A percentile compares a stretch with the other conserved stretches of the same genome.
Evolutionary conservation across 1,140 invertebrate species (phyloP).

Genomic region (Cotesia glomerata): DNA sequence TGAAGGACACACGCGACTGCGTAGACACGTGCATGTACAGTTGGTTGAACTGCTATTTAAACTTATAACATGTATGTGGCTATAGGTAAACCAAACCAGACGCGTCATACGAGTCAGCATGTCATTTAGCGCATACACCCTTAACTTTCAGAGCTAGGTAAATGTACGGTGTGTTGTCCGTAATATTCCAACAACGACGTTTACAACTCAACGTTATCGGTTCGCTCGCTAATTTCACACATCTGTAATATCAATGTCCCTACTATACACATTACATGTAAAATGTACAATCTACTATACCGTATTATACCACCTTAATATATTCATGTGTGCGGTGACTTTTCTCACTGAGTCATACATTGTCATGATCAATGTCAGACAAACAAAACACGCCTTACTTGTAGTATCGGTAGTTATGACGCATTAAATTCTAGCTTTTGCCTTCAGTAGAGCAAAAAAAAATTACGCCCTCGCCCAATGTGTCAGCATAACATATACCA

Average conservation of each 20-base stretch:
- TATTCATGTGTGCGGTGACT: not conserved
- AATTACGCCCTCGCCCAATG: too few relatives aligned
- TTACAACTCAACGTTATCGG: slow-evolving; percentile 7
- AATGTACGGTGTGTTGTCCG: not conserved
- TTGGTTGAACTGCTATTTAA: not conserved
- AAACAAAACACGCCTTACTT: not conserved
- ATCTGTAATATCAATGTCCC: slow-evolving; percentile 28
- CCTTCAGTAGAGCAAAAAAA: too few relatives aligned
- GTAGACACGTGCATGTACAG: slow-evolving; percentile 5
- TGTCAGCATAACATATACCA: too few relatives aligned
- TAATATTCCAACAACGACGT: not conserved
- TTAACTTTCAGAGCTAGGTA: not conserved
- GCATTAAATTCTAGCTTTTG: not conserved
- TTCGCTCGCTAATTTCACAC: slow-evolving; percentile 20
- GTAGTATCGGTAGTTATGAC: not conserved
- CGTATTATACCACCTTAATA: too few relatives aligned
- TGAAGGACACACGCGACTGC: slow-evolving; percentile 21
- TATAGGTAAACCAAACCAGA: not conserved
- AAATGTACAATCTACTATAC: too few relatives aligned
- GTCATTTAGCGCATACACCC: not conserved
- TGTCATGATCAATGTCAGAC: not conserved
- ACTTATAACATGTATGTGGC: not conserved
- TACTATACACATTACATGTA: not conserved
- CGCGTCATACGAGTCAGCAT: not conserved
- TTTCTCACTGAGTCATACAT: slow-evolving; percentile 36